Percentiles rank a stretch among this genome's conserved stretches.
Conservation (phyloP, 2,113 vertebrate species). For the Onychorhynchus coronatus region DNA sequence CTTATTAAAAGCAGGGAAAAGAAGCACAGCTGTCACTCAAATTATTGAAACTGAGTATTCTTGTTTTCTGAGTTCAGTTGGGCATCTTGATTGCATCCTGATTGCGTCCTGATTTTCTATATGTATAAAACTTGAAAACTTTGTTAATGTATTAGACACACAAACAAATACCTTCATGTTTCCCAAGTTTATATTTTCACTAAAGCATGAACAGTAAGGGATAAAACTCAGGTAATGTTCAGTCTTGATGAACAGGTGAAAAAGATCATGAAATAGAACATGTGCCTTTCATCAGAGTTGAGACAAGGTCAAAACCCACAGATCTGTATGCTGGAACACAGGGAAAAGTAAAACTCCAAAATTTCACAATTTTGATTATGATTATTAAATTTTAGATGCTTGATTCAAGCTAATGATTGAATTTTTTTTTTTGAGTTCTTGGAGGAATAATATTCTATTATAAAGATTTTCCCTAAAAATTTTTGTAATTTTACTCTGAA, state of each 20-base stretch:
- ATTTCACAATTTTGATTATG: rapidly evolving
- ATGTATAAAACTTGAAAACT: not conserved
- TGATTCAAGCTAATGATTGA: not conserved
- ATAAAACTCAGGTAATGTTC: not conserved
- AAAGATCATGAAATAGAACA: rapidly evolving
- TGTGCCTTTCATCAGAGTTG: not conserved
- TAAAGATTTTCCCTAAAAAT: not conserved
- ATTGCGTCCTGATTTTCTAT: too few species aligned
- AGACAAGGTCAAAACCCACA: not conserved
- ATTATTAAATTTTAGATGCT: not conserved
- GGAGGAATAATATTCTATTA: not conserved
- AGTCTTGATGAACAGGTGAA: not conserved
- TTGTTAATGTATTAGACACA: not conserved
- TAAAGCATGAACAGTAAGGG: not conserved
- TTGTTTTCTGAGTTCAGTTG: not conserved
- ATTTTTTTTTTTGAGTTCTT: not conserved
- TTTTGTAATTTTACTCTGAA: not conserved
- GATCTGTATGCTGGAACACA: not conserved
- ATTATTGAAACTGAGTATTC: not conserved
- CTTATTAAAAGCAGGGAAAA: not conserved
- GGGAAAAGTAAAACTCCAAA: not conserved
- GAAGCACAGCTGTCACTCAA: not conserved
- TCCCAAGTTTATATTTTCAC: not conserved
- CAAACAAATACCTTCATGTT: not conserved
- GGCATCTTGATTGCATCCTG: not conserved